Conservation (phyloP, 2,888 invertebrate genomes). For the Ceratothoa steindachneri region DNA sequence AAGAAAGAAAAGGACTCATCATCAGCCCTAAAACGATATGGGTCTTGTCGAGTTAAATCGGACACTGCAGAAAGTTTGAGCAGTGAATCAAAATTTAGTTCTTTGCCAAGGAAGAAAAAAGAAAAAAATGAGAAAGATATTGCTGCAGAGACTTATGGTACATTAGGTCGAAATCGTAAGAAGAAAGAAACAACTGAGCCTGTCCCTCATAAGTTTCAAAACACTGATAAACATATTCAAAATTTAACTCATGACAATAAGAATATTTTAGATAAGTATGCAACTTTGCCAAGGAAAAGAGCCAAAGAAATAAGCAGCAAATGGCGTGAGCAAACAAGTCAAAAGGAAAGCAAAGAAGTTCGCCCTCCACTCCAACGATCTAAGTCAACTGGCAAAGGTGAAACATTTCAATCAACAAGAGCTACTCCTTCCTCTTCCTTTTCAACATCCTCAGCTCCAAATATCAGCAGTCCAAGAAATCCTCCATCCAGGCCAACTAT, state of each 20-base stretch:
- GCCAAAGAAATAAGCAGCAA: constrained; percentile 41
- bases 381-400: constrained; percentile 51
- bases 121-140: constrained; percentile 30
- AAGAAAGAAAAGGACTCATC: constrained; percentile 7
- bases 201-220: not conserved
- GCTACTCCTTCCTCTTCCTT: constrained; percentile 21
- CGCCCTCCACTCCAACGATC: constrained; percentile 46
- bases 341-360: constrained; percentile 57
- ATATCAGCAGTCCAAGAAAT: constrained; percentile 47
- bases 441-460: constrained; percentile 54
- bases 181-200: constrained; percentile 29
- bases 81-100: constrained; percentile 3
- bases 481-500: not conserved
- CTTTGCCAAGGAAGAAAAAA: constrained; percentile 5
- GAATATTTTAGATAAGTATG: constrained; percentile 65
- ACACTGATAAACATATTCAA: constrained; percentile 1
- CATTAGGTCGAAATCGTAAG: constrained; percentile 34
- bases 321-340: constrained; percentile 60
- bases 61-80: not conserved
- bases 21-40: not conserved
- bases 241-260: constrained; percentile 30
- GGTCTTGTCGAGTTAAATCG: constrained; percentile 6
- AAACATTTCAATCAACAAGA: constrained; percentile 47
- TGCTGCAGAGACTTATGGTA: constrained; percentile 37
- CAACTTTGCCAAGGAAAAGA: constrained; percentile 70